phyloP scores from a whole-genome alignment of 37 sponge, comb jelly and placozoan species.

The Aplysina aerophoba region DNA sequence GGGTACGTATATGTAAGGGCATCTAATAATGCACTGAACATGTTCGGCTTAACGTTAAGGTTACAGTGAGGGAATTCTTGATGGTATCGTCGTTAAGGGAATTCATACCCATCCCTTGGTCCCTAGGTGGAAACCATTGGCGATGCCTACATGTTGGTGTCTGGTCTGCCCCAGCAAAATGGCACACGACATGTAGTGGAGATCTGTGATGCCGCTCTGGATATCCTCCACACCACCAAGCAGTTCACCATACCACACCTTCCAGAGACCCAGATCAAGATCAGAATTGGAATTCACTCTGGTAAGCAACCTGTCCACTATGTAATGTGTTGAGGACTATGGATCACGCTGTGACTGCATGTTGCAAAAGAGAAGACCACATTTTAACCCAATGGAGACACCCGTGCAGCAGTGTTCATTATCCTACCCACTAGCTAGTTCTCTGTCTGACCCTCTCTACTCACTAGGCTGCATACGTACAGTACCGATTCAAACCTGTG shows the following conservation, averaged over 20 bases:
- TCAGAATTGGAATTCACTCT: conserved; percentile 51
- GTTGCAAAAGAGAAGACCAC: too few species aligned
- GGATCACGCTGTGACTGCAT: too few species aligned
- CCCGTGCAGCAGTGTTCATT: too few species aligned
- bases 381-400: too few species aligned
- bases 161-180: conserved; percentile 5
- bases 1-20: too few species aligned
- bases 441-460: neutral
- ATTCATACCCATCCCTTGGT: neutral
- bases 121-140: conserved; percentile 65
- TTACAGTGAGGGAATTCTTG: too few species aligned
- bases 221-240: conserved; percentile 17
- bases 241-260: neutral
- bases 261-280: conserved; percentile 23
- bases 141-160: conserved; percentile 64
- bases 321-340: too few species aligned
- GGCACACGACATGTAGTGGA: conserved; percentile 23
- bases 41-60: too few species aligned
- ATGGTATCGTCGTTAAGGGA: too few species aligned
- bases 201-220: conserved; percentile 40
- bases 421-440: too few species aligned
- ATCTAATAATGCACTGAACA: too few species aligned
- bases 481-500: neutral
- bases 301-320: conserved; percentile 9
- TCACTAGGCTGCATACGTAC: neutral